These are phyloP conservation scores for Campylomormyrus tamandua DNA, from an alignment of 2,113 vertebrate genomes.

Conservation along the genomic window DNA sequence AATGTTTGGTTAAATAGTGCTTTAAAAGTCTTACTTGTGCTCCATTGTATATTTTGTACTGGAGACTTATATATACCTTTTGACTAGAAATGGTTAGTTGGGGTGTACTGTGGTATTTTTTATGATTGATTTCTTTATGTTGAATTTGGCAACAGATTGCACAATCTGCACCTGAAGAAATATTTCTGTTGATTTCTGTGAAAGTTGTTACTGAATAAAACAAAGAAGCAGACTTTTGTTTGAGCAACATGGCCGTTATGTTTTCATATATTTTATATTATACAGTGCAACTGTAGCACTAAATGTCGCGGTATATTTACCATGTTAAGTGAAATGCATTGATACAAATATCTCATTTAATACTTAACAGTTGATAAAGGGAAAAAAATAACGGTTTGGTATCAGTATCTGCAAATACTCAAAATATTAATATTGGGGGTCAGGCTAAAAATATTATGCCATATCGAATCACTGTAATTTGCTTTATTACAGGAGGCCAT, in stretches of 20 bases:
- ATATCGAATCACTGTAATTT: background rate
- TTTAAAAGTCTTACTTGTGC: background rate
- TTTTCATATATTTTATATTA: background rate
- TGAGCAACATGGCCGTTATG: background rate
- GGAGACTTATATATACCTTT: background rate
- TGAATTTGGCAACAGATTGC: background rate
- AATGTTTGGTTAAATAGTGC: background rate
- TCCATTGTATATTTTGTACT: background rate
- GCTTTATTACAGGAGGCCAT: background rate
- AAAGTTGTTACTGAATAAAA: background rate
- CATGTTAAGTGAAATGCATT: background rate
- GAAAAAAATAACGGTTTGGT: background rate
- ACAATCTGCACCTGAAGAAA: background rate
- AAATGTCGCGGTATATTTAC: background rate
- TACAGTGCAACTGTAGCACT: background rate
- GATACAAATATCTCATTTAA: background rate
- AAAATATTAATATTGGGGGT: background rate
- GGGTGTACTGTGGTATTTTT: background rate
- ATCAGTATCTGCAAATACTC: background rate
- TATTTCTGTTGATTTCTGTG: background rate
- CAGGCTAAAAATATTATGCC: background rate
- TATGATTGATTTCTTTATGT: background rate
- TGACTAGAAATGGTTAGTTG: background rate
- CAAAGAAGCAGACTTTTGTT: background rate
- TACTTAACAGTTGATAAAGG: background rate